phyloP scores from a whole-genome alignment of 1,140 invertebrate species.

The Aphelenchoides besseyi region DNA sequence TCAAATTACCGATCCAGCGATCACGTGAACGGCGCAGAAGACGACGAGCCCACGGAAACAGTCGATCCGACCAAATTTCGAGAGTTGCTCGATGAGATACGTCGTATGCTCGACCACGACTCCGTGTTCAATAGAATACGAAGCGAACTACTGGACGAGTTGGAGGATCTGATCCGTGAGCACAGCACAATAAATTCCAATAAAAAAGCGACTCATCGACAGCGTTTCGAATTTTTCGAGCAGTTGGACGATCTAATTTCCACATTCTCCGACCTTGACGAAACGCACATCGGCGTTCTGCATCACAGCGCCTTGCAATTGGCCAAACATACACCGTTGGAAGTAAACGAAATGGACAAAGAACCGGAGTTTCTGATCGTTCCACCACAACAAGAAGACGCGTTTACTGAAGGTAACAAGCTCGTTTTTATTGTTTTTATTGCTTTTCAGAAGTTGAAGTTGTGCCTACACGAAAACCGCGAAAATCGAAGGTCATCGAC shows the following conservation, averaged over 20 bases:
- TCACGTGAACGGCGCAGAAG: neutral
- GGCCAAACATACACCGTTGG: slow-evolving; percentile 10
- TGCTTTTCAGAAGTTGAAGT: neutral
- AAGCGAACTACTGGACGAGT: neutral
- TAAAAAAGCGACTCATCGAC: neutral
- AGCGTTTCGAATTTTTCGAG: slow-evolving; percentile 15
- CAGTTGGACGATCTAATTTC: slow-evolving; percentile 15
- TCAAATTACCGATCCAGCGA: neutral
- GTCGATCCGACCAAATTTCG: neutral
- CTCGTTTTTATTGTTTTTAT: slow-evolving; percentile 13
- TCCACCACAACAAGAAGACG: neutral
- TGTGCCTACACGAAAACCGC: neutral
- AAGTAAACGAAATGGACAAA: neutral
- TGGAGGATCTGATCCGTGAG: neutral
- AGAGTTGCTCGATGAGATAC: neutral
- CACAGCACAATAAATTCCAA: neutral
- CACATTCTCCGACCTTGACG: neutral
- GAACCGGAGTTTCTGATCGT: neutral
- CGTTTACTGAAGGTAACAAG: neutral
- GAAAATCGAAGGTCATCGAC: neutral
- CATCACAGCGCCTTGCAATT: slow-evolving; percentile 12
- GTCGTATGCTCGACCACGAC: neutral
- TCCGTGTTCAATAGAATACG: slow-evolving; percentile 15
- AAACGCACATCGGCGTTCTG: slow-evolving; percentile 12
- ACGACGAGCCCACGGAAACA: neutral